phyloP scores from a whole-genome alignment of 1,140 invertebrate species.

The Bombus superbus region DNA sequence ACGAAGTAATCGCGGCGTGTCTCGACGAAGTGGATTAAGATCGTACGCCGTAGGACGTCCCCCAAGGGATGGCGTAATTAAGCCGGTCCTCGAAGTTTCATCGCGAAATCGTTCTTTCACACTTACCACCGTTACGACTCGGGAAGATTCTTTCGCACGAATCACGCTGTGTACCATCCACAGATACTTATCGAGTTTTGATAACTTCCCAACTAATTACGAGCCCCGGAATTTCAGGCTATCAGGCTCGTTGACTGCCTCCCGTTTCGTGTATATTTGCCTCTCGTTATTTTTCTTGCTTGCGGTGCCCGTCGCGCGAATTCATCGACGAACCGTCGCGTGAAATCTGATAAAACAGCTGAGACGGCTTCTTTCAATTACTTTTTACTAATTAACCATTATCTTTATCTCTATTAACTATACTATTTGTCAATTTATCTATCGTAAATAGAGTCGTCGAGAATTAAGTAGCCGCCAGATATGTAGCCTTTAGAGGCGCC shows the following conservation, averaged over 20 bases:
- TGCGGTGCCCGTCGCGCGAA: background rate
- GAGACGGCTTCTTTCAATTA: background rate
- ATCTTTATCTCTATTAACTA: background rate
- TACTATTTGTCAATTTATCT: no score
- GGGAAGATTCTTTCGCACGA: conserved; percentile 55
- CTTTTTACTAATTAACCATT: background rate
- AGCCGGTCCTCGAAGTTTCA: conserved; percentile 62
- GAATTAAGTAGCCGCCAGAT: no score
- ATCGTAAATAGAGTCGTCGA: no score
- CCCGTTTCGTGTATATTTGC: background rate
- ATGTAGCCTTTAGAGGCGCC: no score
- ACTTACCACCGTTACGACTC: conserved; percentile 44
- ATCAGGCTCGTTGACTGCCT: background rate
- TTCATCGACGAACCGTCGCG: background rate
- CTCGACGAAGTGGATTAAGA: conserved; percentile 58
- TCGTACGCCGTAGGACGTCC: conserved; percentile 36
- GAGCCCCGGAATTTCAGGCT: conserved; percentile 14
- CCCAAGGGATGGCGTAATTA: conserved; percentile 57
- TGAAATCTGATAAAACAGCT: background rate
- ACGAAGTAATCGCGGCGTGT: conserved; percentile 58
- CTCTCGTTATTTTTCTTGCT: background rate
- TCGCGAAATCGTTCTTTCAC: conserved; percentile 65
- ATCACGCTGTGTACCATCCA: conserved; percentile 47
- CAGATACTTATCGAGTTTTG: conserved; percentile 64
- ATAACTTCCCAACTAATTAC: conserved; percentile 66